Base-by-base conservation (phyloP, 2,797 vertebrate species). In the Eospalax fontanierii region DNA sequence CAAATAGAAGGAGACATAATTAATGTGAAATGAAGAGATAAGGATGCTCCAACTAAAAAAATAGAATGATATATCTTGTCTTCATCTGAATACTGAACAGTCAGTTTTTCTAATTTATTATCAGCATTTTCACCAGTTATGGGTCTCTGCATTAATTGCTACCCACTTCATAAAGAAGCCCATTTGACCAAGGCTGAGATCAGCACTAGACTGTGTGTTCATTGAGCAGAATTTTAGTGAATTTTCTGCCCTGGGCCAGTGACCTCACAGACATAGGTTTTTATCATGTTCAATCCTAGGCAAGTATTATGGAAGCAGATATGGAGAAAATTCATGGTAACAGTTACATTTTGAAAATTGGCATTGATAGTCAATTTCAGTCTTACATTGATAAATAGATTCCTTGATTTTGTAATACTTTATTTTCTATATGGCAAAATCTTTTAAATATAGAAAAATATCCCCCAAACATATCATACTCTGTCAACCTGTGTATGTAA, bases 401-500 rank as follows among this genome's bases (percentile, higher is more conserved):
- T 30, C 21, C 50, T 57, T 89, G 15, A 50, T 46, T 86, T 95
- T 95, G 9, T 43, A 33, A 24, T 86, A 43, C 38, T 81, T 91
- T 78, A 2, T 71, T 84, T 79, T 94, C 35, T 0, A 38, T 86
- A 85, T 61, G 74, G 30, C 50, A 90, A 70, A 54, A 50, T 2
- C 4, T 59, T 68, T 91, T 19, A 89, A 50, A 87, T 22, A 82
- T 79, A 22, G 11, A 84, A 81, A 40, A 79, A 83, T 63, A 43
- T 57, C 0, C 6, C 30, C 59, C 22, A 90, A 61, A 75, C 68
- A 70, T 24, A 92, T 15, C 24, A 73, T 75, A 81, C 1, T 81
- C 80, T 81, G 15, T 78, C 14, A 83, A 4, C 68, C 38, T 68
- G 14, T 18, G 76, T 66, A 81, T 75, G 4, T 74, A 81, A 76